phyloP scores from a whole-genome alignment of 2,797 vertebrate species.

The Halcyon leucocephala region DNA sequence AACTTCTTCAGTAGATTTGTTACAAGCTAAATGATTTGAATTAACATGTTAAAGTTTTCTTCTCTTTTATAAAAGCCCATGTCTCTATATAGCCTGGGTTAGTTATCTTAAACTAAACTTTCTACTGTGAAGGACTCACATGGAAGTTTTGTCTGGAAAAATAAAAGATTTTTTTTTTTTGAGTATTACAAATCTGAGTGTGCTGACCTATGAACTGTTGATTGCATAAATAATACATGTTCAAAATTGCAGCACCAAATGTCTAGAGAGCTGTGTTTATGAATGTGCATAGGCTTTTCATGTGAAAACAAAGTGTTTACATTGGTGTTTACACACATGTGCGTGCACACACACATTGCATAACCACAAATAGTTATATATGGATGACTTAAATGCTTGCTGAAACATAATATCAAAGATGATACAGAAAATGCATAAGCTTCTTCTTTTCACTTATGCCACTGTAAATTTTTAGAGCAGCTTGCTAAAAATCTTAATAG shows the following conservation, averaged over 20 bases:
- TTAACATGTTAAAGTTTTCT: neutral
- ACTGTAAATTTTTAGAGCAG: neutral
- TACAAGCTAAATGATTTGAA: neutral
- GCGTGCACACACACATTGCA: rapidly evolving
- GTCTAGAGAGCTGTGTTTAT: neutral
- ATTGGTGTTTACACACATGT: neutral
- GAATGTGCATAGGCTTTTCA: neutral
- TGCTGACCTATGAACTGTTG: neutral
- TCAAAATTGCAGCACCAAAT: neutral
- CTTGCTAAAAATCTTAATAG: neutral
- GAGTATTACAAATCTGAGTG: neutral
- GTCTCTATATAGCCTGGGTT: neutral
- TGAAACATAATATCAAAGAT: neutral
- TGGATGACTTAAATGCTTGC: neutral
- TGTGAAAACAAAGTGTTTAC: neutral
- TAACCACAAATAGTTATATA: neutral
- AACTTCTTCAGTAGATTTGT: neutral
- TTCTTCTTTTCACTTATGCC: neutral
- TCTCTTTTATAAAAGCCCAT: neutral
- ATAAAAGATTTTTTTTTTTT: neutral
- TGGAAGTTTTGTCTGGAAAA: neutral
- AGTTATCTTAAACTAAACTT: neutral
- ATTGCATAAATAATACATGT: neutral
- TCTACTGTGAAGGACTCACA: neutral
- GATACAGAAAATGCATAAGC: neutral